phyloP scores from a whole-genome alignment of 2,888 invertebrate species.

The Fragum sueziense region DNA sequence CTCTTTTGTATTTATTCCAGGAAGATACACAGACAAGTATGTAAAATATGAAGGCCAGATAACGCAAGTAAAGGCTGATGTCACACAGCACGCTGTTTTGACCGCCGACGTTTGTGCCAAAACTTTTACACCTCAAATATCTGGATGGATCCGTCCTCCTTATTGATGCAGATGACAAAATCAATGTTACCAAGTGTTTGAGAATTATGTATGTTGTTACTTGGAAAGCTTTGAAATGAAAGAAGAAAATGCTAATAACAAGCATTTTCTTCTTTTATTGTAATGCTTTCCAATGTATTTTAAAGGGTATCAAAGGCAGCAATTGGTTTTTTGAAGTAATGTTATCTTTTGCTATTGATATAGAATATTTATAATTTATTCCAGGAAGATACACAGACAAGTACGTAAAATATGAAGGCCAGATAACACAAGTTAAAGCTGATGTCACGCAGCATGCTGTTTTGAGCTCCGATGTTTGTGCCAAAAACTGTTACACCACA shows the following conservation, averaged over 20 bases:
- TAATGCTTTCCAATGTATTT: too few relatives aligned
- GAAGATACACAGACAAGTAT: slow-evolving; percentile 63
- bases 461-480: slow-evolving; percentile 60
- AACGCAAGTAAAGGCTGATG: slow-evolving; percentile 37
- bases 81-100: slow-evolving; percentile 27
- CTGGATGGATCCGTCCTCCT: too few relatives aligned
- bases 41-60: slow-evolving; percentile 52
- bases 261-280: too few relatives aligned
- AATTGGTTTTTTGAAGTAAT: too few relatives aligned
- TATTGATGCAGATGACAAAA: too few relatives aligned
- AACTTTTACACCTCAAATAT: slow-evolving; percentile 40
- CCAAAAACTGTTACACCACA: slow-evolving; percentile 49
- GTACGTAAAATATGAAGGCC: slow-evolving; percentile 57
- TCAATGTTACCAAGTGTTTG: too few relatives aligned
- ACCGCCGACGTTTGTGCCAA: slow-evolving; percentile 64
- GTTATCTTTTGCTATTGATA: too few relatives aligned
- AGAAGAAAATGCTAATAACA: too few relatives aligned
- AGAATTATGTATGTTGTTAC: too few relatives aligned
- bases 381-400: slow-evolving; percentile 65
- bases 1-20: slow-evolving; percentile 56
- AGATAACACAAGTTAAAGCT: slow-evolving; percentile 38
- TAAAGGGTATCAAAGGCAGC: too few relatives aligned
- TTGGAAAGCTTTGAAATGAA: too few relatives aligned
- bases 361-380: too few relatives aligned
- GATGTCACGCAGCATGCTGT: slow-evolving; percentile 39